Evolutionary conservation across 1,140 invertebrate genomes (phyloP).

Genomic region (Drepana arcuata): DNA sequence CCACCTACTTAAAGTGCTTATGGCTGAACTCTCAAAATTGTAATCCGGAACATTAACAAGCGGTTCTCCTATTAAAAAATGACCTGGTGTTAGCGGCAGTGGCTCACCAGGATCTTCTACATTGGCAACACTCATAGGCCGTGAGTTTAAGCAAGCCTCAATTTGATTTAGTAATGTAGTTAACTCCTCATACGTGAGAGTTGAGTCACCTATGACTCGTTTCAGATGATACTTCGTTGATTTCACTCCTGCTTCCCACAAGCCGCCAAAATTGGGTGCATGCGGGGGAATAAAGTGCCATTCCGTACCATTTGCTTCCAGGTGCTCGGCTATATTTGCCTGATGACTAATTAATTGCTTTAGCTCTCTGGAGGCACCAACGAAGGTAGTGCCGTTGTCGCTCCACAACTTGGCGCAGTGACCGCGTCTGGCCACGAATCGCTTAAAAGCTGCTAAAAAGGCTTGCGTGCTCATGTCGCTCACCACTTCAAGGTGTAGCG

Average conservation of each 20-base stretch:
- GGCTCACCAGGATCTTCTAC: not conserved
- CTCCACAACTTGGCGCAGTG: conserved; percentile 17
- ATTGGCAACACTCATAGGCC: not conserved
- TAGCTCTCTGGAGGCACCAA: conserved; percentile 19
- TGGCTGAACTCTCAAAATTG: not conserved
- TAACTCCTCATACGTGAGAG: conserved; percentile 19
- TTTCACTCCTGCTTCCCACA: conserved; percentile 14
- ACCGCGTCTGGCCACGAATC: conserved; percentile 25
- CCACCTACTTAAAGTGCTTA: too few species aligned
- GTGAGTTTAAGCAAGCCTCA: not conserved
- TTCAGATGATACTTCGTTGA: conserved; percentile 17
- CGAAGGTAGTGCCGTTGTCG: conserved; percentile 37
- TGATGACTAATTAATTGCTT: not conserved
- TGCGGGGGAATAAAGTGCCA: conserved; percentile 21
- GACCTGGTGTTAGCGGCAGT: not conserved
- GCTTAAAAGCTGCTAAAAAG: conserved; percentile 29
- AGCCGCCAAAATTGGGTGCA: conserved; percentile 11
- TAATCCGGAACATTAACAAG: not conserved
- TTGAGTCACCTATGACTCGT: conserved; percentile 13
- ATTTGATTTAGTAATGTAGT: not conserved
- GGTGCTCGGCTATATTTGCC: conserved; percentile 11
- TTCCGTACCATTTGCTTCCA: conserved; percentile 11
- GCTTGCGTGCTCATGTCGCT: conserved; percentile 18
- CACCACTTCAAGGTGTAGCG: conserved; percentile 28
- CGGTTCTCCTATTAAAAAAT: not conserved